Evolutionary conservation across 1,140 invertebrate species (phyloP), one percentile per base, ranked within the genome.

Genomic region (Lucilia cuprina): DNA sequence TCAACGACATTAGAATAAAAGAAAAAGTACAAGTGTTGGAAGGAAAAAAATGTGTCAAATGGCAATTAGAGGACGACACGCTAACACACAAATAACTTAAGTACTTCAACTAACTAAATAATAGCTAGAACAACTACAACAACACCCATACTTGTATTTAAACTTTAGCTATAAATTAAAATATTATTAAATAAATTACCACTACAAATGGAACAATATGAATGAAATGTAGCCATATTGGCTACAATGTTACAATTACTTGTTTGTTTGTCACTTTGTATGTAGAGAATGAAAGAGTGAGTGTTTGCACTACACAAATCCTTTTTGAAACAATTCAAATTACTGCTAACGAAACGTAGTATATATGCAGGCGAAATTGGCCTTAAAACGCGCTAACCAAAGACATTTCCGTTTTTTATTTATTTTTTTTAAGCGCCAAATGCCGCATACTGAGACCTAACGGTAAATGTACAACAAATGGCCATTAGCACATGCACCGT

Each of bases 341-440:
- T 41, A 41, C 7, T 41, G 41, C 7, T 41, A 41, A 41, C 41
- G 10, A 10, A 7, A 41, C 5, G 7, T 10, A 41, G 41, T 10
- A 55, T 5, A n/a, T 55, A 55, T 55, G 50, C 17, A 55, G 50
- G 17, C 50, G 17, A 49, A 19, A 30, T 49, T 80, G 47, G 41
- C 77, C 77, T 80, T 80, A 80, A 80, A 80, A 80, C 77, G 77
- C 77, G 35, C 77, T 50, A 49, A 80, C 47, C 77, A 80, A 49
- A 80, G 77, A n/a, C 77, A 80, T 80, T 80, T 80, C 77, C 77
- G 77, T 80, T 80, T 19, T 7, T 70, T 10, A 21, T 21, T 70
- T 80, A 80, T n/a, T 47, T 30, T 47, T 30, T 47, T 47, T 41
- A 77, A 80, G 17, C 77, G 41, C 47, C 77, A 80, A 80, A 80